These are phyloP conservation scores for Automeris io DNA, from an alignment of 2,888 invertebrate species.

Conservation along the genomic window DNA sequence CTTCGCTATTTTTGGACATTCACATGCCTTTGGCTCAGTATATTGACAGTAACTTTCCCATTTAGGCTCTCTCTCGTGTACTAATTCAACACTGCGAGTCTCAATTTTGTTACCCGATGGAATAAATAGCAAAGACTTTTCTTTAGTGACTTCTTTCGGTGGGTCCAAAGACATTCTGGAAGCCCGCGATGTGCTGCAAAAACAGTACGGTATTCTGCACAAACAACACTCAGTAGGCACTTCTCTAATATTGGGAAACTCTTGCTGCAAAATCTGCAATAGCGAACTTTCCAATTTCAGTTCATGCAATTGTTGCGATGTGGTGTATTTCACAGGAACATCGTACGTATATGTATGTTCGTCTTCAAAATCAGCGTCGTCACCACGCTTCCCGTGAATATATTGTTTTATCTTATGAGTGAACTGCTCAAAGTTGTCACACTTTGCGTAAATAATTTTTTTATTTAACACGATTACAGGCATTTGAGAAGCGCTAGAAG, in stretches of 20 bases:
- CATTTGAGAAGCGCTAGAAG: conserved; percentile 46
- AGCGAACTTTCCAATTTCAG: conserved; percentile 53
- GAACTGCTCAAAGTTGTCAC: conserved; percentile 52
- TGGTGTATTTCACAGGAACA: conserved; percentile 41
- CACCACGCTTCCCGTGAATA: conserved; percentile 36
- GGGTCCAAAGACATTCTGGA: conserved; percentile 13
- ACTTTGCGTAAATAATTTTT: conserved; percentile 52
- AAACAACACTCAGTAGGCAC: conserved; percentile 34
- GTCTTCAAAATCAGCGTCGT: conserved; percentile 40
- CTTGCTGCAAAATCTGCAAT: conserved; percentile 52
- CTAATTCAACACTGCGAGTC: conserved; percentile 30
- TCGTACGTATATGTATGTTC: conserved; percentile 38
- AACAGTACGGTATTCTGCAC: conserved; percentile 45
- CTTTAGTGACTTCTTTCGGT: conserved; percentile 5
- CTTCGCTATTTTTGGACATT: conserved; percentile 44
- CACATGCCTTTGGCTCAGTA: conserved; percentile 36
- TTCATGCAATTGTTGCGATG: conserved; percentile 35
- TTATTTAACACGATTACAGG: conserved; percentile 61
- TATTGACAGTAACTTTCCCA: conserved; percentile 48
- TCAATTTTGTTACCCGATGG: conserved; percentile 31
- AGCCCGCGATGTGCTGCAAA: conserved; percentile 30
- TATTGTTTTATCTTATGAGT: conserved; percentile 45
- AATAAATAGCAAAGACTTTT: conserved; percentile 14
- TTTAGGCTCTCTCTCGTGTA: conserved; percentile 52
- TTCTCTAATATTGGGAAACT: conserved; percentile 39